Conservation (phyloP, 2,888 invertebrate species). For the Metallyticus violacea region DNA sequence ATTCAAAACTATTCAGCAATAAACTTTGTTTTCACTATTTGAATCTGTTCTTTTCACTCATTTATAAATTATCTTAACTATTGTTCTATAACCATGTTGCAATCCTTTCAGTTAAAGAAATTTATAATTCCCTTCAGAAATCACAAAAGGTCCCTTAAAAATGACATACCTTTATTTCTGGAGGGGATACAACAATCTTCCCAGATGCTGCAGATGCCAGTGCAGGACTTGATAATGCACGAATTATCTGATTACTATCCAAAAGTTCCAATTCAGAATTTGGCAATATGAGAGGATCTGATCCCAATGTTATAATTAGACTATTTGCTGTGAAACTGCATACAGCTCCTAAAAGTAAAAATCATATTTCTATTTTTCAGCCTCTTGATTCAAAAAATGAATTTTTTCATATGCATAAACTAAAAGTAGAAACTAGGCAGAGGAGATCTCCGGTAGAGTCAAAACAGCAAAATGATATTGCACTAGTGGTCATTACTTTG, state of each 20-base stretch:
- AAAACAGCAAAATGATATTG: no score
- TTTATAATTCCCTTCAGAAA: no score
- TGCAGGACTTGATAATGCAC: slow-evolving; percentile 17
- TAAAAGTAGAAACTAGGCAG: no score
- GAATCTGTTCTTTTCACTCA: no score
- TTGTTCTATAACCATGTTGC: no score
- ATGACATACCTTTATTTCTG: not conserved
- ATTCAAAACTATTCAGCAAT: no score
- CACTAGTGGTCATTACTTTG: no score
- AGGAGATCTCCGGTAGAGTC: no score
- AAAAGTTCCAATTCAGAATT: slow-evolving; percentile 10
- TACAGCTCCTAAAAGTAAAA: slow-evolving; percentile 9
- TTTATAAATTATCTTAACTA: no score
- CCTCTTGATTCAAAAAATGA: not conserved
- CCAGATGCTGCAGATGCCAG: slow-evolving; percentile 9
- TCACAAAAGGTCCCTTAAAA: not conserved
- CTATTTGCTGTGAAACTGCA: slow-evolving; percentile 22
- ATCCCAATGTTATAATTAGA: slow-evolving; percentile 22
- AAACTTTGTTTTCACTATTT: no score
- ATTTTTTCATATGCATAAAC: no score
- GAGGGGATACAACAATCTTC: not conserved
- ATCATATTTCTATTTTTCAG: not conserved
- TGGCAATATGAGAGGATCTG: not conserved
- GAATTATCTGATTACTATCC: not conserved
- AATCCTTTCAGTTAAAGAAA: no score